Evolutionary conservation across 2,113 vertebrate genomes (phyloP).

Genomic region (Ranitomeya imitator): DNA sequence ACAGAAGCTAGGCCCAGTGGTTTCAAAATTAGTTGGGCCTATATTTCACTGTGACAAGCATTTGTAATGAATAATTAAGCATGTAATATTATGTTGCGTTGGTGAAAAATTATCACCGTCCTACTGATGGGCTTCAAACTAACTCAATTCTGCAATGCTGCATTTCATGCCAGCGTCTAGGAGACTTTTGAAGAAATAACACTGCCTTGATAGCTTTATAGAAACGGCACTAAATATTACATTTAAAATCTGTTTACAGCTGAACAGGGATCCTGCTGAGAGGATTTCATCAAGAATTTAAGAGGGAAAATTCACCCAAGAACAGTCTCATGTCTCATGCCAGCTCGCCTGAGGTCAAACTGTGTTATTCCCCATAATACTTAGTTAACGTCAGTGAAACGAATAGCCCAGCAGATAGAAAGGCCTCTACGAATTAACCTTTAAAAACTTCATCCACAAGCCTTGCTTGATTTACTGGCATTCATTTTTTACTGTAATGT

Average conservation of each 20-base stretch:
- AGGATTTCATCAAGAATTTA: constrained; percentile 93
- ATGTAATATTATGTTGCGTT: constrained; percentile 89
- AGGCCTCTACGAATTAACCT: constrained; percentile 66
- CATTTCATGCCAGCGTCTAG: constrained; percentile 69
- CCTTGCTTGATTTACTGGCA: constrained; percentile 62
- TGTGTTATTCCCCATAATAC: constrained; percentile 76
- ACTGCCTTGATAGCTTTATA: constrained; percentile 76
- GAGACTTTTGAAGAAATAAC: constrained; percentile 76
- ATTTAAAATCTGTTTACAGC: constrained; percentile 80
- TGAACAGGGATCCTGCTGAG: constrained; percentile 81
- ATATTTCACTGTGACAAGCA: constrained; percentile 90
- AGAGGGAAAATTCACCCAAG: constrained; percentile 82
- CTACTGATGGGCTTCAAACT: constrained; percentile 84
- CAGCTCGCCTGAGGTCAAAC: constrained; percentile 74
- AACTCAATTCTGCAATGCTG: constrained; percentile 75
- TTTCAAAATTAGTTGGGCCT: constrained; percentile 81
- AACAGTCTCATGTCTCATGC: constrained; percentile 72
- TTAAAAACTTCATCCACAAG: constrained; percentile 59
- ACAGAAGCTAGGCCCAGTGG: constrained; percentile 77
- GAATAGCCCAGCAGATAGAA: constrained; percentile 82
- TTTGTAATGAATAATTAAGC: constrained; percentile 98
- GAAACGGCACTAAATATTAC: constrained; percentile 79
- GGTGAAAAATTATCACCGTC: constrained; percentile 88
- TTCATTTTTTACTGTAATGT: constrained; percentile 62
- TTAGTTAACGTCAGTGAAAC: constrained; percentile 76